Evolutionary conservation across 2,888 invertebrate species (phyloP).

Genomic region (Papilio protenor): DNA sequence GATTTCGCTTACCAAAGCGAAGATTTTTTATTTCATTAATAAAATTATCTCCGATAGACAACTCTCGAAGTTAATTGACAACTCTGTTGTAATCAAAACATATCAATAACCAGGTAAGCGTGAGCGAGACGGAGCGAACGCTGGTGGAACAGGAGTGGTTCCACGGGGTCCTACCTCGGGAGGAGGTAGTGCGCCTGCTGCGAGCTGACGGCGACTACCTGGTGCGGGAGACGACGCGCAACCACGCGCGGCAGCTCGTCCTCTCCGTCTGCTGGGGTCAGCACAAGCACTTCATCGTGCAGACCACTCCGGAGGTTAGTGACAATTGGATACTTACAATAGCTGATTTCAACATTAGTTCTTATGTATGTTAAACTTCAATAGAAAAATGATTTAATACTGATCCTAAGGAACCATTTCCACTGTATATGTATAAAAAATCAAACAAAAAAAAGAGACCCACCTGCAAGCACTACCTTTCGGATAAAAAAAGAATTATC

Average conservation of each 20-base stretch:
- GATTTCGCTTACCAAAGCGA: not conserved
- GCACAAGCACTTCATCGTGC: slow-evolving; percentile 98
- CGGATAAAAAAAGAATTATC: too few relatives aligned
- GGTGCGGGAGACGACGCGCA: slow-evolving; percentile 95
- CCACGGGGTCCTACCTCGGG: slow-evolving; percentile 97
- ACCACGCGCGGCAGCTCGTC: slow-evolving; percentile 96
- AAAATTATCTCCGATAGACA: not conserved
- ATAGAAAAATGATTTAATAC: not conserved
- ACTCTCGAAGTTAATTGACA: not conserved
- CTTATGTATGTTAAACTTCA: too few relatives aligned
- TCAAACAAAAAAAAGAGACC: too few relatives aligned
- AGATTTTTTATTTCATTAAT: not conserved
- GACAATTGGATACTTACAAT: not conserved
- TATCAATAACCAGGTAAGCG: slow-evolving; percentile 66
- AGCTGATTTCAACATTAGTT: not conserved
- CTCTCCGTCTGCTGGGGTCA: slow-evolving; percentile 98
- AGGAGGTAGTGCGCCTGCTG: slow-evolving; percentile 96
- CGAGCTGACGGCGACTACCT: slow-evolving; percentile 97
- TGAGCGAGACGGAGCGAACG: slow-evolving; percentile 85
- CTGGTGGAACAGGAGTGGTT: slow-evolving; percentile 98
- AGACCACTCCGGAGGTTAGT: slow-evolving; percentile 94
- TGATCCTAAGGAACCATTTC: not conserved
- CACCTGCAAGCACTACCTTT: too few relatives aligned
- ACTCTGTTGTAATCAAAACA: not conserved
- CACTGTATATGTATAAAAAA: not conserved